Conservation (phyloP, 1,140 invertebrate species). For the Dinothrombium tinctorium region DNA sequence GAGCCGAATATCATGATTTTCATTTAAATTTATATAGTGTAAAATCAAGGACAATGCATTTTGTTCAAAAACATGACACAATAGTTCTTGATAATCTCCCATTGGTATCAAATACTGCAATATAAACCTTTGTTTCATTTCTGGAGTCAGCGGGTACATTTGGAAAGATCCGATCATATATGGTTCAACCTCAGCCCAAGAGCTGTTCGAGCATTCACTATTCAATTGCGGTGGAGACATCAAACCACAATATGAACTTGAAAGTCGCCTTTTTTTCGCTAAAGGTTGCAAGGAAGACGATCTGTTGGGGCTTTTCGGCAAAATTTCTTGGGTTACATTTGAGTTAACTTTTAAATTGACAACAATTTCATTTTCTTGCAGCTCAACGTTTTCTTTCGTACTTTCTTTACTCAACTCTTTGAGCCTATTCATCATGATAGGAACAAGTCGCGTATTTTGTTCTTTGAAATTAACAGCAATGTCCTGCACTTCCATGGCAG, state of each 20-base stretch:
- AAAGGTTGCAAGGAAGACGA: slow-evolving; percentile 4
- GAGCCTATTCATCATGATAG: slow-evolving; percentile 14
- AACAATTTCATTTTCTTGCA: background rate
- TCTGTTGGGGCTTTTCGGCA: background rate
- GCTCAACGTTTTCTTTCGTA: background rate
- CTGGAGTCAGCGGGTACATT: slow-evolving; percentile 58
- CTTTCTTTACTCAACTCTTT: slow-evolving; percentile 7
- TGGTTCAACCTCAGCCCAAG: slow-evolving; percentile 66
- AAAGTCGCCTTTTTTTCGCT: slow-evolving; percentile 5
- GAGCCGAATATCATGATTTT: slow-evolving; percentile 63
- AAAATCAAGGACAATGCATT: slow-evolving; percentile 68
- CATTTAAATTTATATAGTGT: slow-evolving; percentile 63
- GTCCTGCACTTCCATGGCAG: slow-evolving; percentile 89
- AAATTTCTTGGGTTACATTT: background rate
- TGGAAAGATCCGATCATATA: slow-evolving; percentile 61
- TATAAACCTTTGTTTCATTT: slow-evolving; percentile 72
- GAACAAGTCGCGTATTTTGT: slow-evolving; percentile 48
- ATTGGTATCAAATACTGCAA: slow-evolving; percentile 73
- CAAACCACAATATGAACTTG: slow-evolving; percentile 2
- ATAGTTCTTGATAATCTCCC: slow-evolving; percentile 89
- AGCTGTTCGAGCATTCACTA: slow-evolving; percentile 37
- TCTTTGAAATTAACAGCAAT: slow-evolving; percentile 72
- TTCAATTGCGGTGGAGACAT: slow-evolving; percentile 3
- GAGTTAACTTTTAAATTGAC: background rate
- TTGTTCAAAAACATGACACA: slow-evolving; percentile 72